These are phyloP conservation scores for Dipodomys stephensi DNA, from an alignment of 2,113 vertebrate species.

Conservation along the genomic window DNA sequence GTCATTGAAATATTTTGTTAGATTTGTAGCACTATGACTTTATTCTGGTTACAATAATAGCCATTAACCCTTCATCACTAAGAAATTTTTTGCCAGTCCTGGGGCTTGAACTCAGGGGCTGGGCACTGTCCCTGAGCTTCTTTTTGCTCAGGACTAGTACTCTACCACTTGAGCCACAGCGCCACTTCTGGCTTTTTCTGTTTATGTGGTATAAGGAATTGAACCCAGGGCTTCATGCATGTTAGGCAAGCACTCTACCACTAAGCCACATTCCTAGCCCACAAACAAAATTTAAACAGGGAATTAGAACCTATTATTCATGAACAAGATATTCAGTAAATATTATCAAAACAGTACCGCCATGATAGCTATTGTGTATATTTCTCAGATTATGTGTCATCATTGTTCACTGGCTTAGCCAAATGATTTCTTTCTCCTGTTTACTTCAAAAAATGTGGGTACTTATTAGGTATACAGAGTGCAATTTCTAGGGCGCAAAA, in stretches of 20 bases:
- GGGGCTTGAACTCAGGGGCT: too few relatives aligned
- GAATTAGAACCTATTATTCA: slow-evolving; percentile 54
- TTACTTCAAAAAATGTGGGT: slow-evolving; percentile 57
- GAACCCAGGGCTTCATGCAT: too few relatives aligned
- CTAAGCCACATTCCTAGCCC: too few relatives aligned
- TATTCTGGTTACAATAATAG: slow-evolving; percentile 47
- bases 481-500: slow-evolving; percentile 50
- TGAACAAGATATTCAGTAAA: slow-evolving; percentile 18
- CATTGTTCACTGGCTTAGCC: slow-evolving; percentile 44
- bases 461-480: slow-evolving; percentile 25
- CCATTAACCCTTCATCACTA: slow-evolving; percentile 54
- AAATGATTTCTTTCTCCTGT: slow-evolving; percentile 54
- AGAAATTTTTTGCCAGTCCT: background rate
- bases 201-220: too few relatives aligned
- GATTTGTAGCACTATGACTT: slow-evolving; percentile 27
- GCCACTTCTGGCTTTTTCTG: too few relatives aligned
- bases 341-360: slow-evolving; percentile 47
- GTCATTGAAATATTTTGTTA: slow-evolving; percentile 40
- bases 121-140: too few relatives aligned
- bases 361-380: background rate
- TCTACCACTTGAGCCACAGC: too few relatives aligned
- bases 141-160: too few relatives aligned
- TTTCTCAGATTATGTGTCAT: slow-evolving; percentile 55
- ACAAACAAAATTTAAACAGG: slow-evolving; percentile 10
- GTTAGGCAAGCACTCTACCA: too few relatives aligned